Base-by-base conservation (phyloP, 2,113 vertebrate species). In the Orycteropus afer region DNA sequence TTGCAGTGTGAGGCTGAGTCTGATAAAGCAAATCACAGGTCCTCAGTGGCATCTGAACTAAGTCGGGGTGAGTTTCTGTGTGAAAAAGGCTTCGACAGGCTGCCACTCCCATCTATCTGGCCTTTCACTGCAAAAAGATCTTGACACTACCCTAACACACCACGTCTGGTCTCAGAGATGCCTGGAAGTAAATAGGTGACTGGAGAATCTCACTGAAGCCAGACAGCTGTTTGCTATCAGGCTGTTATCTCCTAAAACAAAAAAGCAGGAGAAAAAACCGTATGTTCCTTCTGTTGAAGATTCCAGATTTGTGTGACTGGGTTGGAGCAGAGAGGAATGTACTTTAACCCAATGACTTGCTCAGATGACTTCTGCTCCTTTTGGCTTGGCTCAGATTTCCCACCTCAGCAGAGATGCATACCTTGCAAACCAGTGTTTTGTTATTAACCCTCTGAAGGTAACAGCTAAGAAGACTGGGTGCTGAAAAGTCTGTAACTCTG, bases 161-260 rank as follows among this genome's bases (percentile, higher is more conserved):
- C n/a, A 80, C 7, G 0, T 59, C 69, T n/a, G 29, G 14, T 65
- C 15, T 5, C 53, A 67, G 49, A 86, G 49, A 42, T 49, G 27
- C 40, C 55, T 83, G 34, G 47, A 93, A 77, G 57, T 18, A 32
- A 59, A 71, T 29, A n/a, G 2, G 29, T 37, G 45, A 34, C 59
- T 23, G 17, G 55, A 94, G 63, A 63, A 15, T 45, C 89, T 87
- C 74, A 55, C 53, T 29, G 45, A 77, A 71, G 74, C 74, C 47
- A 51, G 47, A 49, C 42, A 20, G 25, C 34, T 40, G 4, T 45
- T 67, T 73, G 37, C 42, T 57, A 0, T 74, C 32, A 40, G n/a
- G 49, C 61, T 42, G 57, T 86, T 89, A 93, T 51, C 69, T 78
- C 89, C 47, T 93, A 78, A 86, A 53, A 14, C 90, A 67, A 67